Conservation (phyloP, 2,888 invertebrate genomes). For the Micoletzkya japonica region DNA sequence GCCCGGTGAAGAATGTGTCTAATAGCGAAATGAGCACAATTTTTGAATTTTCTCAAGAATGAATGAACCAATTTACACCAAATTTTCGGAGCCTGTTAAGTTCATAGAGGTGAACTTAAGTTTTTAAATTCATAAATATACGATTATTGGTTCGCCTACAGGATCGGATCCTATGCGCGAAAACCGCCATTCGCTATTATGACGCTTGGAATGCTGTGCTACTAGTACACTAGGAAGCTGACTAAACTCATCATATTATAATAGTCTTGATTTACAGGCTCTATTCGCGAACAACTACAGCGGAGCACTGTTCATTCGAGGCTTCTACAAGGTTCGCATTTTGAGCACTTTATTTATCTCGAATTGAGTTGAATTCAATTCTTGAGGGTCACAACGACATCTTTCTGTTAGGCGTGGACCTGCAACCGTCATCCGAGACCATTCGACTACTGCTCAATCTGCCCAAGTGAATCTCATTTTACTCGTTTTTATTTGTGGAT, state of each 20-base stretch:
- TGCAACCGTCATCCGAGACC: constrained; percentile 48
- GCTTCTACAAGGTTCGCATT: constrained; percentile 47
- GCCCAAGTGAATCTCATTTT: constrained; percentile 28
- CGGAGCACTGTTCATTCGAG: constrained; percentile 38
- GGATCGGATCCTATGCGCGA: no score
- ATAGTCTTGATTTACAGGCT: neutral
- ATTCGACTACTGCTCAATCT: constrained; percentile 36
- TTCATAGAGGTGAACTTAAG: no score
- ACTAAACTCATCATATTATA: neutral
- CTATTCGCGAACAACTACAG: constrained; percentile 26
- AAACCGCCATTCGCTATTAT: no score
- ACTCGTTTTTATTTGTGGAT: neutral
- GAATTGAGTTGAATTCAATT: neutral
- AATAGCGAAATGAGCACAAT: no score
- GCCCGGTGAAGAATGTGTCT: no score
- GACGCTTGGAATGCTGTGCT: no score
- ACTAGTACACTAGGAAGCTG: neutral
- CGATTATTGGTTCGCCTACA: no score
- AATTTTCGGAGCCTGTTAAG: no score
- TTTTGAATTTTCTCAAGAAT: no score
- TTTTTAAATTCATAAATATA: no score
- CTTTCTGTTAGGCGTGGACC: constrained; percentile 48
- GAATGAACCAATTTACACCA: no score
- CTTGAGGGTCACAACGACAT: constrained; percentile 55
- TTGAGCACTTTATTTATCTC: neutral